Conservation (phyloP, 2,113 vertebrate genomes). For the human (Homo sapiens) region GRCh38 chr6:2608001-2608500, state of each 20-base stretch:
- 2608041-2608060: too few species aligned
- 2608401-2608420: neutral
- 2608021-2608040: too few species aligned
- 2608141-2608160: too few species aligned
- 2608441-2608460: neutral
- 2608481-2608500: slow-evolving; percentile 13
- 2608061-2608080: rapidly evolving
- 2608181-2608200: too few species aligned
- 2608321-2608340: slow-evolving; percentile 32
- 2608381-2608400: neutral
- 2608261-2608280: neutral
- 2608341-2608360: neutral
- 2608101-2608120: too few species aligned
- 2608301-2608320: neutral
- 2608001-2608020: too few species aligned
- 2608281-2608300: neutral
- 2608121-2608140: too few species aligned
- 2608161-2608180: too few species aligned
- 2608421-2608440: rapidly evolving
- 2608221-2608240: neutral
- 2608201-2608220: neutral
- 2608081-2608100: too few species aligned
- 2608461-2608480: neutral
- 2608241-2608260: neutral
- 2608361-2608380: neutral